Evolutionary conservation across 2,797 vertebrate species (phyloP), one percentile per base, ranked within the genome.

Genomic region (Hippocampus kuda): DNA sequence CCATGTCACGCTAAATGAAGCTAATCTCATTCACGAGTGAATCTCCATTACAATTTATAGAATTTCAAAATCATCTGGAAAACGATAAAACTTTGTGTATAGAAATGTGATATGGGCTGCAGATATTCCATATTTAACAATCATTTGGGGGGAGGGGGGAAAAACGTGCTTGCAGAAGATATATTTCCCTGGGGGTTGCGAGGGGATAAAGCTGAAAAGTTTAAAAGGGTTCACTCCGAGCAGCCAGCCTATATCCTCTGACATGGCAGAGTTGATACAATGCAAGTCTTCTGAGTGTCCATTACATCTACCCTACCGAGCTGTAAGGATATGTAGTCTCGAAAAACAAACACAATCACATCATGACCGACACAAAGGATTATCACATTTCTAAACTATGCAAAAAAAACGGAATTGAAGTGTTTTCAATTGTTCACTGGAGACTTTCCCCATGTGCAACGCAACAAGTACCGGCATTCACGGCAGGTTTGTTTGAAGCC

Each of bases 1-100:
- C 61, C 66, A 65, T 66, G 41, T 27, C 63, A 30, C 68, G 61
- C 72, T 68, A 73, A 80, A 82, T 70, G 71, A 71, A 77, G 46
- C 66, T 72, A 67, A 76, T 71, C 30, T 63, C 46, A 70, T 72
- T 57, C 59, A 49, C 42, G 59, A 74, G 72, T 73, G 71, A 72
- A 73, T 42, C 69, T 48, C 41, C 30, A 78, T 77, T 78, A 72
- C 54, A 68, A 80, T 86, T 84, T 73, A 69, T 79, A 83, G 85
- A 76, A 84, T 85, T 85, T 84, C 78, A 86, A 79, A 84, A 83
- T 77, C 81, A 84, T 68, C 22, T 70, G 70, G 68, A 85, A 77
- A 75, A 73, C 83, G 85, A 87, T 73, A 82, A 38, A 22, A 12
- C 73, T 61, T 66, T n/a, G 68, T 64, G 73, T 42, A 41, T 65